Conservation (phyloP, 2,888 invertebrate genomes). For the Hypomecis punctinalis region DNA sequence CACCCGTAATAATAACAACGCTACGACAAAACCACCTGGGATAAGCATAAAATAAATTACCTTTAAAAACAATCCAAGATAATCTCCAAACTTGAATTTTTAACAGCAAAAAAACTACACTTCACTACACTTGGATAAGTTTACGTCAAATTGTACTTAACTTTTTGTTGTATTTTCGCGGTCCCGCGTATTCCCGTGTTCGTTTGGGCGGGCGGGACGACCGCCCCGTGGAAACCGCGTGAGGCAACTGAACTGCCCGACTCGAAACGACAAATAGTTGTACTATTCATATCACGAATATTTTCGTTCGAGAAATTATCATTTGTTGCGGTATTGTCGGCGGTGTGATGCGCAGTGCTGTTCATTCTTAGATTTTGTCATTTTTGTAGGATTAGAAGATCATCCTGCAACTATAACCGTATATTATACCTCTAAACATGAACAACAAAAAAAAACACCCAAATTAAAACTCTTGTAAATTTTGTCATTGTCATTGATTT, state of each 20-base stretch:
- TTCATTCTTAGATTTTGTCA: too few species aligned
- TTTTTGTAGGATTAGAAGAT: too few species aligned
- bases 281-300: constrained; percentile 26
- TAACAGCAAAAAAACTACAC: constrained; percentile 30
- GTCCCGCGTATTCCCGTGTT: neutral
- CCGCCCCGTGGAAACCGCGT: constrained; percentile 53
- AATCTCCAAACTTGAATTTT: constrained; percentile 38
- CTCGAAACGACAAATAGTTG: constrained; percentile 48
- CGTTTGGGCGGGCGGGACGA: constrained; percentile 66
- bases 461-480: too few species aligned
- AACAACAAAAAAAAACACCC: too few species aligned
- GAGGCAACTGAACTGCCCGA: constrained; percentile 53
- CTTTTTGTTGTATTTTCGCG: constrained; percentile 32
- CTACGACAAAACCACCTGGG: constrained; percentile 22
- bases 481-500: too few species aligned
- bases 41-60: constrained; percentile 46
- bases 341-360: too few species aligned
- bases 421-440: too few species aligned
- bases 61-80: constrained; percentile 50
- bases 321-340: constrained; percentile 9
- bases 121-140: constrained; percentile 34
- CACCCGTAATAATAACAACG: constrained; percentile 25
- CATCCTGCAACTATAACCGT: too few species aligned
- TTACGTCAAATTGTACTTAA: constrained; percentile 17
- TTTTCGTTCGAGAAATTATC: constrained; percentile 22